Percentiles rank a stretch among this genome's conserved stretches.
These are phyloP conservation scores for Orthonyx spaldingii DNA, from an alignment of 2,113 vertebrate species.

Conservation along the genomic window DNA sequence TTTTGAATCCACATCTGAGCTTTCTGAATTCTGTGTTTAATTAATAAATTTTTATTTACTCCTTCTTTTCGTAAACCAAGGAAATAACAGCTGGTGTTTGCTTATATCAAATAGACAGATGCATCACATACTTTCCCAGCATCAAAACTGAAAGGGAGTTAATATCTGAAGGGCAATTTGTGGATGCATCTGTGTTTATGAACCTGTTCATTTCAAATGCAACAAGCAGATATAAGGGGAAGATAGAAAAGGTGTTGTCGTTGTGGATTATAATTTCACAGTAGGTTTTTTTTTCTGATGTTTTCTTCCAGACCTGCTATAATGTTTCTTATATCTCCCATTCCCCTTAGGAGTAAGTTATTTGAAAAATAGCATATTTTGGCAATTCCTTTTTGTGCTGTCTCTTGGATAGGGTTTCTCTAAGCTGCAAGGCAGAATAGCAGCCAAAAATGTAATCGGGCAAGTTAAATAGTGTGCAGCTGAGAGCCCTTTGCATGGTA, in stretches of 20 bases:
- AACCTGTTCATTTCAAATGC: neutral
- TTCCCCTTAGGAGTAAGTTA: neutral
- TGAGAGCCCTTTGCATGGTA: neutral
- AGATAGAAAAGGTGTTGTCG: neutral
- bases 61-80: neutral
- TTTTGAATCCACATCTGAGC: neutral
- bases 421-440: neutral
- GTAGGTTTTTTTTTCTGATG: neutral
- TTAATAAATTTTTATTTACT: neutral
- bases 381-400: neutral
- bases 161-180: neutral
- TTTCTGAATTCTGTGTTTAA: neutral
- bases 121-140: neutral
- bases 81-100: constrained; percentile 30
- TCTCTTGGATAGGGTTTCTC: neutral
- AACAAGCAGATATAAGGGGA: neutral
- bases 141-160: neutral
- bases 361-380: neutral
- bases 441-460: neutral
- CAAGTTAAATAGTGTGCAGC: neutral
- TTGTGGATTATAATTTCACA: neutral
- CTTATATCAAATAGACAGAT: neutral
- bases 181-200: neutral
- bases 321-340: neutral
- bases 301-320: neutral